Conservation (phyloP, 2,113 vertebrate genomes). For the Onychorhynchus coronatus region DNA sequence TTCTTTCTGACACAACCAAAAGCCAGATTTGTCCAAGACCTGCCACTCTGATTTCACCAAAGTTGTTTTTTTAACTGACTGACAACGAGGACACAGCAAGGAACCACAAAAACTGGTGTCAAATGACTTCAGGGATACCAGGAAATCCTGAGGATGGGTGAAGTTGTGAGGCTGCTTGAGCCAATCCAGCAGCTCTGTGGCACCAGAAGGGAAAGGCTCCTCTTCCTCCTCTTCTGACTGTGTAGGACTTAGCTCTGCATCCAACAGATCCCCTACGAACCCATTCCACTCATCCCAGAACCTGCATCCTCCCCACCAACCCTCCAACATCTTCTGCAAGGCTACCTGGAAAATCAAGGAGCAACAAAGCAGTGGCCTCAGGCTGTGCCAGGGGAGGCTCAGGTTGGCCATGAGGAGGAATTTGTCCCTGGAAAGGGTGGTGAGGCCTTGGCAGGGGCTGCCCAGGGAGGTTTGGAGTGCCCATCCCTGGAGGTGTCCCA, state of each 20-base stretch:
- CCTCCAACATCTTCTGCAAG: background rate
- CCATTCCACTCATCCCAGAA: background rate
- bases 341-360: background rate
- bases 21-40: background rate
- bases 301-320: background rate
- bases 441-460: background rate
- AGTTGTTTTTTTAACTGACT: background rate
- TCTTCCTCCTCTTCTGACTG: background rate
- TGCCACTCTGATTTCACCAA: background rate
- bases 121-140: too few relatives aligned
- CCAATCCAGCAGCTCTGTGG: background rate
- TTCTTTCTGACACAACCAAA: background rate
- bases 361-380: background rate
- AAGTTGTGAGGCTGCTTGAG: background rate
- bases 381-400: background rate
- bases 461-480: background rate
- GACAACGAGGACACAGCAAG: fast-evolving
- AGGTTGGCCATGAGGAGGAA: background rate
- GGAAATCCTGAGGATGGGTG: background rate
- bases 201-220: background rate
- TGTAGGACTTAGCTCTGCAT: fast-evolving
- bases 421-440: background rate
- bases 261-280: background rate
- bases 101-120: background rate
- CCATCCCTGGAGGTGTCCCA: background rate